phyloP scores from a whole-genome alignment of 1,140 invertebrate species.

The Leptonema lineaticorne region DNA sequence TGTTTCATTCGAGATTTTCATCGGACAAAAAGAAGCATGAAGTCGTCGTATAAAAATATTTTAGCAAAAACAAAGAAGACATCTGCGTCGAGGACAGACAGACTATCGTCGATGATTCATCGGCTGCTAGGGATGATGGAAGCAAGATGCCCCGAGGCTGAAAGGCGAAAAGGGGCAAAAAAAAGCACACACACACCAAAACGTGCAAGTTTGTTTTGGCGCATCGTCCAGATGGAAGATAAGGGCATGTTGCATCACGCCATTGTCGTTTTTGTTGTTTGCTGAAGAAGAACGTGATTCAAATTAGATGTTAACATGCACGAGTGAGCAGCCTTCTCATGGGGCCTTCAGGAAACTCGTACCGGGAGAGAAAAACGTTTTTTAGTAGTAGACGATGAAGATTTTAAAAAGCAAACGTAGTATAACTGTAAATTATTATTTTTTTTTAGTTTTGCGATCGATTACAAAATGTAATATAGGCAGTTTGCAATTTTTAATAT shows the following conservation, averaged over 20 bases:
- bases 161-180: no score
- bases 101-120: background rate
- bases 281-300: background rate
- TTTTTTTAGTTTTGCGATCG: no score
- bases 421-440: no score
- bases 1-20: background rate
- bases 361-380: no score
- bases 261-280: conserved; percentile 5
- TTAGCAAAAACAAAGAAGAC: background rate
- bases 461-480: no score
- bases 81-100: no score
- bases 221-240: conserved; percentile 10
- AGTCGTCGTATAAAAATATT: no score
- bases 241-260: conserved; percentile 12
- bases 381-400: no score
- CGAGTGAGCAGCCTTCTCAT: conserved; percentile 11
- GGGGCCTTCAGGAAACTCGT: no score
- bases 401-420: no score
- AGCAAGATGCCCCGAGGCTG: background rate
- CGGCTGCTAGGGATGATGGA: background rate
- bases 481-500: no score
- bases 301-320: conserved; percentile 19
- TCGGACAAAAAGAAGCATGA: background rate
- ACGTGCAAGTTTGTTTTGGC: conserved; percentile 17
- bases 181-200: background rate